These are phyloP conservation scores for Tipula helvola DNA, from an alignment of 2,888 invertebrate genomes.

Conservation along the genomic window DNA sequence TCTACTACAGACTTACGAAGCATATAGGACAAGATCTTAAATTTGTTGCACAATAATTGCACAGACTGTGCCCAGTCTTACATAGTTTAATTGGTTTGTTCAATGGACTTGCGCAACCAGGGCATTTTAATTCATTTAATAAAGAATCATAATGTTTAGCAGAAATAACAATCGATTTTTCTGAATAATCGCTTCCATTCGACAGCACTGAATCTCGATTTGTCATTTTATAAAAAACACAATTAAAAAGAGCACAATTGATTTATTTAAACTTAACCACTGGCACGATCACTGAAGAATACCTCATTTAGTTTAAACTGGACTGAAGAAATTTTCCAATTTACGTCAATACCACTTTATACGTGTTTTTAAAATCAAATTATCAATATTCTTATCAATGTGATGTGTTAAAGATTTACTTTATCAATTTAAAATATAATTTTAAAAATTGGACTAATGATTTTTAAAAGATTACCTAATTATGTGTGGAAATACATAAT, in stretches of 20 bases:
- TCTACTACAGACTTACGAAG: conserved; percentile 22
- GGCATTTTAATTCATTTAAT: conserved; percentile 33
- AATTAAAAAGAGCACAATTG: not conserved
- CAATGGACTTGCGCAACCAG: conserved; percentile 33
- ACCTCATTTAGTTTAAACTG: not conserved
- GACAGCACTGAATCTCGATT: not conserved
- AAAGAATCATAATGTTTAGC: conserved; percentile 30
- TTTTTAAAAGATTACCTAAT: too few relatives aligned
- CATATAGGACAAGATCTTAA: conserved; percentile 30
- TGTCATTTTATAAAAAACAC: not conserved
- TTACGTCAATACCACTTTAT: not conserved
- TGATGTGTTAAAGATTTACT: not conserved
- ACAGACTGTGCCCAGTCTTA: conserved; percentile 31
- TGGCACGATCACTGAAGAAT: not conserved
- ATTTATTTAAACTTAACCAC: not conserved
- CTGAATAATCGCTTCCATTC: not conserved
- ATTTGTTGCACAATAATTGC: conserved; percentile 29
- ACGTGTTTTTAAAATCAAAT: not conserved
- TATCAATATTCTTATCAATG: not conserved
- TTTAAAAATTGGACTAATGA: too few relatives aligned
- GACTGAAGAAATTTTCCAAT: not conserved
- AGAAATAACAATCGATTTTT: conserved; percentile 11
- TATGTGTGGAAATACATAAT: too few relatives aligned
- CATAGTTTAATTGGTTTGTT: conserved; percentile 31
- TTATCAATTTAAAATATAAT: not conserved